Conservation (phyloP, 2,888 invertebrate genomes). For the Andrena chrysosceles region DNA sequence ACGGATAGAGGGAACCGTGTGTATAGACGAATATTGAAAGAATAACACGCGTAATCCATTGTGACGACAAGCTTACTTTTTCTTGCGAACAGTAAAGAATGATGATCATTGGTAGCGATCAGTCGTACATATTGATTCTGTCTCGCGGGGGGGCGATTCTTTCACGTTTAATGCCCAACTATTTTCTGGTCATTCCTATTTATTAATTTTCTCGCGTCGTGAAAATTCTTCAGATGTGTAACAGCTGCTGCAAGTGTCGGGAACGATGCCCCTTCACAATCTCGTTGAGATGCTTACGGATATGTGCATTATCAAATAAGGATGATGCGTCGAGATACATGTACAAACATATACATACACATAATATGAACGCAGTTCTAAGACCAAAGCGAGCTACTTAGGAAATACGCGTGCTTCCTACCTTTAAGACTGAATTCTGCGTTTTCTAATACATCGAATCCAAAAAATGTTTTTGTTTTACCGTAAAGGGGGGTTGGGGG, state of each 20-base stretch:
- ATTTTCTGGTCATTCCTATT: slow-evolving; percentile 59
- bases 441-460: slow-evolving; percentile 64
- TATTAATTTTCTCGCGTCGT: slow-evolving; percentile 46
- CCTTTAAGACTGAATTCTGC: slow-evolving; percentile 78
- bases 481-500: background rate
- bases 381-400: slow-evolving; percentile 60
- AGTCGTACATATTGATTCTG: slow-evolving; percentile 41
- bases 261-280: slow-evolving; percentile 41
- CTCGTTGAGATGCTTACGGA: slow-evolving; percentile 43
- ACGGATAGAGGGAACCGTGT: slow-evolving; percentile 78
- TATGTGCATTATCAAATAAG: slow-evolving; percentile 33
- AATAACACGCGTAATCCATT: slow-evolving; percentile 38
- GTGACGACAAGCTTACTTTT: slow-evolving; percentile 23
- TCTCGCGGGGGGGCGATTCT: slow-evolving; percentile 23
- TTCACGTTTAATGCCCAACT: slow-evolving; percentile 38
- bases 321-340: slow-evolving; percentile 45
- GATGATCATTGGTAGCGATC: slow-evolving; percentile 35
- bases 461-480: slow-evolving; percentile 33
- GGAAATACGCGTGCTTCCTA: slow-evolving; percentile 77
- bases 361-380: slow-evolving; percentile 53
- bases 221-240: slow-evolving; percentile 26
- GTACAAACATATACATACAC: slow-evolving; percentile 52
- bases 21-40: slow-evolving; percentile 27
- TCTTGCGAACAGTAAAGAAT: slow-evolving; percentile 43
- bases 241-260: slow-evolving; percentile 27